These are phyloP conservation scores for Aurelia aurita complex sp. Pacific DNA, from an alignment of 30 jellyfish, hydroid and myxozoan genomes.

Conservation along the genomic window DNA sequence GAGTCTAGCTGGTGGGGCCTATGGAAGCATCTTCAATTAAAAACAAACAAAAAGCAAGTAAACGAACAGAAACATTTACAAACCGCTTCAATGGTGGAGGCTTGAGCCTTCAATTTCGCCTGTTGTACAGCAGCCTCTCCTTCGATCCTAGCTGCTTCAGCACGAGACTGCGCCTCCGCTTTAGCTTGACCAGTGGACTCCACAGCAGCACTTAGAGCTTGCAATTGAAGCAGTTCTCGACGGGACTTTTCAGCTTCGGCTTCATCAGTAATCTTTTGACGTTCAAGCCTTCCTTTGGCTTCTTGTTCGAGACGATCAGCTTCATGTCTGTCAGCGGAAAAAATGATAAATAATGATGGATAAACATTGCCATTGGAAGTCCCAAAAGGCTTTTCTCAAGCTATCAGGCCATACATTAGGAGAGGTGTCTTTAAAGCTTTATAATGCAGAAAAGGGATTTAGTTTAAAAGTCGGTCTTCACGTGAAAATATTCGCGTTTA, in stretches of 20 bases:
- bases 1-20: too few species aligned
- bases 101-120: conserved; percentile 92
- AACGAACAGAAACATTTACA: neutral
- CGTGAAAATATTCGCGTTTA: too few species aligned
- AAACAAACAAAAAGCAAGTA: too few species aligned
- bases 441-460: too few species aligned
- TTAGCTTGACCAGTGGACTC: conserved; percentile 99
- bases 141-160: conserved; percentile 96
- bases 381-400: too few species aligned
- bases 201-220: conserved; percentile 98
- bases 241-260: conserved; percentile 98
- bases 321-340: conserved; percentile 69
- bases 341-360: too few species aligned
- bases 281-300: conserved; percentile 96
- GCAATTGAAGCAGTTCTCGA: conserved; percentile 92
- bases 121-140: conserved; percentile 99
- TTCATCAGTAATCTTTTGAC: conserved; percentile 96
- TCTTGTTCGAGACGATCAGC: conserved; percentile 99
- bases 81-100: conserved; percentile 91
- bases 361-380: too few species aligned
- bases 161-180: conserved; percentile 99
- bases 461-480: too few species aligned
- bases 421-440: too few species aligned
- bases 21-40: too few species aligned
- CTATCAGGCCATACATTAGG: too few species aligned